These are phyloP conservation scores for Drosophila ambigua DNA, from an alignment of 1,140 invertebrate genomes.

Conservation along the genomic window DNA sequence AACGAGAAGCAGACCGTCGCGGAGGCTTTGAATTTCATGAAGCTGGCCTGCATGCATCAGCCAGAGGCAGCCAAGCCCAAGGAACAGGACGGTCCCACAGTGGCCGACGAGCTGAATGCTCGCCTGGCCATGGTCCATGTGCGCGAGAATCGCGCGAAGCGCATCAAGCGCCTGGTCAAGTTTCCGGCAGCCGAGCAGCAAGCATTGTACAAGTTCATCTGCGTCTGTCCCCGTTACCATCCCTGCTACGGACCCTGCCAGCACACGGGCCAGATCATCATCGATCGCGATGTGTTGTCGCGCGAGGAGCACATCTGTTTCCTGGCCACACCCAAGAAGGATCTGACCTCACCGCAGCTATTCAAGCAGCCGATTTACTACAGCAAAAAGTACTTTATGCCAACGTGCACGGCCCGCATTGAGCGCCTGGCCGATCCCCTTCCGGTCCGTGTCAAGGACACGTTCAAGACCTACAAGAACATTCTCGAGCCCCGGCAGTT, in stretches of 20 bases:
- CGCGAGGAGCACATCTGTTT: slow-evolving; percentile 73
- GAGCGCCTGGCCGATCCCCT: slow-evolving; percentile 68
- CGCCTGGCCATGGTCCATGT: slow-evolving; percentile 61
- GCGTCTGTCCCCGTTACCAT: slow-evolving; percentile 67
- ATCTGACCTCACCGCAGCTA: slow-evolving; percentile 34
- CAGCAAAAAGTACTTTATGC: slow-evolving; percentile 60
- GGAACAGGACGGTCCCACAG: slow-evolving; percentile 43
- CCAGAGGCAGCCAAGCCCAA: neutral
- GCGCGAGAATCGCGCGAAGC: slow-evolving; percentile 53
- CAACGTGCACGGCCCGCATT: slow-evolving; percentile 70
- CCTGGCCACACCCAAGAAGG: slow-evolving; percentile 70
- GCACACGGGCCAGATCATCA: slow-evolving; percentile 73
- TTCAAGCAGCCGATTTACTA: slow-evolving; percentile 40
- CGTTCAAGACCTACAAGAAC: slow-evolving; percentile 50
- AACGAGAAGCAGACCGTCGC: slow-evolving; percentile 39
- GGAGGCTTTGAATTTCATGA: slow-evolving; percentile 50
- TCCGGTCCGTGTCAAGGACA: slow-evolving; percentile 51
- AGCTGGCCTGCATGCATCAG: slow-evolving; percentile 19
- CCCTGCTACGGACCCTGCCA: slow-evolving; percentile 66
- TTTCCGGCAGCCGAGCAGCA: slow-evolving; percentile 41
- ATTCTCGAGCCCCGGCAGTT: slow-evolving; percentile 43
- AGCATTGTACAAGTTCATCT: slow-evolving; percentile 60
- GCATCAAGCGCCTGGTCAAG: slow-evolving; percentile 64
- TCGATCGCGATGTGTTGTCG: slow-evolving; percentile 76
- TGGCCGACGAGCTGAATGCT: slow-evolving; percentile 69